A percentile compares a stretch with the other conserved stretches of the same genome.
These are phyloP conservation scores for Petaurus breviceps DNA, from an alignment of 2,113 vertebrate species.

Conservation along the genomic window DNA sequence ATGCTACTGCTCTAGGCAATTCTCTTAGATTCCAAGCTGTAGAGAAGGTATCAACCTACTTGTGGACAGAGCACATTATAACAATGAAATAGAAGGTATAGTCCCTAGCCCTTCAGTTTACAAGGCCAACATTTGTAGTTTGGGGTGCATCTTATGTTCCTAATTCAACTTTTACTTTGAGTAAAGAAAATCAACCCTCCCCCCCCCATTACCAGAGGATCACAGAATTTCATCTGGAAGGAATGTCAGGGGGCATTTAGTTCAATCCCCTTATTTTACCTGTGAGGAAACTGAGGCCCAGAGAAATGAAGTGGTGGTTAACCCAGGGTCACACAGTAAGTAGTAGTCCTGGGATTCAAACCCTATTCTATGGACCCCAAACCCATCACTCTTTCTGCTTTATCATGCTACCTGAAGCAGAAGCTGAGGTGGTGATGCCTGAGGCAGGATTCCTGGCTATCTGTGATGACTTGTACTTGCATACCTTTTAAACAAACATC, in stretches of 20 bases:
- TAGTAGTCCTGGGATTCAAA: background rate
- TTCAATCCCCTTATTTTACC: background rate
- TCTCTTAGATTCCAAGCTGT: background rate
- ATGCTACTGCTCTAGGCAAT: background rate
- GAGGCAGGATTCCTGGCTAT: background rate
- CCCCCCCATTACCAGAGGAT: background rate
- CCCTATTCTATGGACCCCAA: background rate
- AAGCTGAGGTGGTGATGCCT: background rate
- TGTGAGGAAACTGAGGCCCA: background rate
- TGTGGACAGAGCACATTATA: background rate
- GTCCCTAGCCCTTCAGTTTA: background rate
- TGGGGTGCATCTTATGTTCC: background rate
- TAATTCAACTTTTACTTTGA: constrained; percentile 31
- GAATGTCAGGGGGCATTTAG: background rate
- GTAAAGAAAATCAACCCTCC: background rate
- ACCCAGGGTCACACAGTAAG: background rate
- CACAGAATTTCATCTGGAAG: background rate
- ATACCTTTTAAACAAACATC: background rate
- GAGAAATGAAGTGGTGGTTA: background rate
- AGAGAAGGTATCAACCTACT: background rate
- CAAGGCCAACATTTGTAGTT: background rate
- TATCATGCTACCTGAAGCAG: background rate
- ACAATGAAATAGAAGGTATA: background rate
- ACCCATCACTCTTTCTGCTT: background rate
- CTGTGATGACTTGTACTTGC: background rate